Evolutionary conservation across 2,113 vertebrate species (phyloP), one percentile per base, ranked within the genome.

Genomic region (Cercopithecus mona): DNA sequence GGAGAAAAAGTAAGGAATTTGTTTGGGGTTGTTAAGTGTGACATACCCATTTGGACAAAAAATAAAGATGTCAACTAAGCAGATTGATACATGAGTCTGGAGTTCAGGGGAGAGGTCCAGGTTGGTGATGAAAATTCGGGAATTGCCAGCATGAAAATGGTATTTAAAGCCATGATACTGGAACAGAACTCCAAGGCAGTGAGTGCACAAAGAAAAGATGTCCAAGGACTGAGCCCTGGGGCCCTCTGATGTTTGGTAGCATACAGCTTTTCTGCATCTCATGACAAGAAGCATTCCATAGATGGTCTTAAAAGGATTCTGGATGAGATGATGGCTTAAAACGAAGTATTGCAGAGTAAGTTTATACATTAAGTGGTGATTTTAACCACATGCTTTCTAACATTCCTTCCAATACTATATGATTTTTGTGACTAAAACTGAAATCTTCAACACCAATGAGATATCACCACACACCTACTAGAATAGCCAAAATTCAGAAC

Each of bases 311-410:
- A 89, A 95, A 23, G 27, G 7, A 87, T 59, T 94, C 66, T 92
- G 32, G 30, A 64, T 50, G 17, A 68, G 75, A 80, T 20, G 5
- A 80, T 38, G 27, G 59, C 52, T 40, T 76, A 64, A 92, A 96
- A 64, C 20, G 80, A 38, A 97, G 72, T 64, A 68, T 3, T 48
- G 3, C 14, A 84, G 48, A 50, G 8, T 72, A 87, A 84, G 43
- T 85, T 73, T 23, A 94, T 30, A 78, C 18, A 35, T 11, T 83
- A n/a, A 92, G 4, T 86, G 64, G 50, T 93, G 59, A 87, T 75
- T 95, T 94, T 84, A 90, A 75, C 43, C 61, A 70, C 17, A 66
- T 9, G 25, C 5, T 80, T 95, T 89, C n/a, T 84, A 92, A 94
- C 86, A 73, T 84, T 90, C 40, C 35, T 83, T 92, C 57, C 32